These are phyloP conservation scores for Hemibagrus wyckioides DNA, from an alignment of 2,113 vertebrate species.

Conservation along the genomic window DNA sequence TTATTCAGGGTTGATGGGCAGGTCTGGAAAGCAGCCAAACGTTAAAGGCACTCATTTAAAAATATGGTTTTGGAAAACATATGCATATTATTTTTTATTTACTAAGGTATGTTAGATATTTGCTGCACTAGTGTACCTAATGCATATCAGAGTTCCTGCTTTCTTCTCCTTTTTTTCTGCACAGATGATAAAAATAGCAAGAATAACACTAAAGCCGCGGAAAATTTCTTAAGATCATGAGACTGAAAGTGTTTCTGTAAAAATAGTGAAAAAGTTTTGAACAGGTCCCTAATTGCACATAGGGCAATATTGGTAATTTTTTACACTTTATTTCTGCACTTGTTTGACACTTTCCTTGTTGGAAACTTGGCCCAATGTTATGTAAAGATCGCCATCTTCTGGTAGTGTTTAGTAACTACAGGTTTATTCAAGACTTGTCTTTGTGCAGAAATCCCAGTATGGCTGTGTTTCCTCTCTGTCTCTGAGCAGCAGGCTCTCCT, in stretches of 20 bases:
- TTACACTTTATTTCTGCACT: not conserved
- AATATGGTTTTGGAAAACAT: not conserved
- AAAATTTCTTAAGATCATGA: not conserved
- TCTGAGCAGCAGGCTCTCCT: constrained; percentile 86
- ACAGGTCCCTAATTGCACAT: not conserved
- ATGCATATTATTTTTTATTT: not conserved
- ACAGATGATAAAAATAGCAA: not conserved
- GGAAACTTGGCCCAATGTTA: not conserved
- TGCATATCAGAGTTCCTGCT: not conserved
- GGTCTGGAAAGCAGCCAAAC: not conserved
- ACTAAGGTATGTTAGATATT: not conserved
- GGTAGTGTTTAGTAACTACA: constrained; percentile 33
- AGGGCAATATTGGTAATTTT: not conserved
- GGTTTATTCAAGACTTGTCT: not conserved
- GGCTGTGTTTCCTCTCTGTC: not conserved
- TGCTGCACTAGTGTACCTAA: not conserved
- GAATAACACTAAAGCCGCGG: not conserved
- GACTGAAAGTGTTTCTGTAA: not conserved
- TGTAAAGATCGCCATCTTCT: constrained; percentile 50
- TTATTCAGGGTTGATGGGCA: not conserved
- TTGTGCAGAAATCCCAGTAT: not conserved
- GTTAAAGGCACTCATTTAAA: too few species aligned
- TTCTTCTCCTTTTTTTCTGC: not conserved
- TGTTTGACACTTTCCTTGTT: not conserved
- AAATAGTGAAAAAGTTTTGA: not conserved